phyloP scores from a whole-genome alignment of 1,140 invertebrate genomes.

The Calliopsis andreniformis region DNA sequence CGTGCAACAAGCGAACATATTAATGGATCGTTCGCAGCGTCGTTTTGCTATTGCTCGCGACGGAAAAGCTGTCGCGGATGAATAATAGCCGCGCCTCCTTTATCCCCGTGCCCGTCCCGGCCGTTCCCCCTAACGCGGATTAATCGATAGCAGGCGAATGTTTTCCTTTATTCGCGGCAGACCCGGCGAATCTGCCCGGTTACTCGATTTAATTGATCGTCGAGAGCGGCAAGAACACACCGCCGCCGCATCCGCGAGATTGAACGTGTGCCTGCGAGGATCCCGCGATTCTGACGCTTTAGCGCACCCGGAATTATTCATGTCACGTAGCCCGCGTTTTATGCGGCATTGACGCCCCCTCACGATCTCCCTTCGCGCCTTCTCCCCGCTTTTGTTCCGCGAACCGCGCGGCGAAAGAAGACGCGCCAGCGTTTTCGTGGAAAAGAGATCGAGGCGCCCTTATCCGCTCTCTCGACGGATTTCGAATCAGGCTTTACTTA shows the following conservation, averaged over 20 bases:
- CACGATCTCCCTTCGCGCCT: conserved; percentile 27
- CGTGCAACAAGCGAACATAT: conserved; percentile 33
- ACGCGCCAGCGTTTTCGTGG: no score
- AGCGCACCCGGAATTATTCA: conserved; percentile 72
- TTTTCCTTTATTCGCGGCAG: conserved; percentile 54
- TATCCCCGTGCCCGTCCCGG: background rate
- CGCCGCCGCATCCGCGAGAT: background rate
- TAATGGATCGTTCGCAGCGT: conserved; percentile 50
- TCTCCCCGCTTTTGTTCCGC: background rate
- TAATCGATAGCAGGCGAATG: conserved; percentile 53
- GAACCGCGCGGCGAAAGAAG: background rate
- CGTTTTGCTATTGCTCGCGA: conserved; percentile 26
- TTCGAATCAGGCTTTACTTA: no score
- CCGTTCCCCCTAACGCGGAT: background rate
- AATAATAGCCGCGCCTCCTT: conserved; percentile 48
- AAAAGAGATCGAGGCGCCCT: no score
- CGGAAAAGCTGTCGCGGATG: conserved; percentile 48
- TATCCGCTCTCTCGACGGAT: no score
- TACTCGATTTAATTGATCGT: conserved; percentile 58
- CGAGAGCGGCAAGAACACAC: background rate
- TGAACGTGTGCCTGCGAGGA: conserved; percentile 5
- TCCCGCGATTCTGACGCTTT: conserved; percentile 37
- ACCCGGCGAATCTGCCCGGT: conserved; percentile 11
- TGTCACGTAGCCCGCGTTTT: conserved; percentile 74
- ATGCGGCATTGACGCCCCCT: conserved; percentile 63